Base-by-base conservation (phyloP, 2,888 invertebrate genomes). In the Slavum lentiscoides region DNA sequence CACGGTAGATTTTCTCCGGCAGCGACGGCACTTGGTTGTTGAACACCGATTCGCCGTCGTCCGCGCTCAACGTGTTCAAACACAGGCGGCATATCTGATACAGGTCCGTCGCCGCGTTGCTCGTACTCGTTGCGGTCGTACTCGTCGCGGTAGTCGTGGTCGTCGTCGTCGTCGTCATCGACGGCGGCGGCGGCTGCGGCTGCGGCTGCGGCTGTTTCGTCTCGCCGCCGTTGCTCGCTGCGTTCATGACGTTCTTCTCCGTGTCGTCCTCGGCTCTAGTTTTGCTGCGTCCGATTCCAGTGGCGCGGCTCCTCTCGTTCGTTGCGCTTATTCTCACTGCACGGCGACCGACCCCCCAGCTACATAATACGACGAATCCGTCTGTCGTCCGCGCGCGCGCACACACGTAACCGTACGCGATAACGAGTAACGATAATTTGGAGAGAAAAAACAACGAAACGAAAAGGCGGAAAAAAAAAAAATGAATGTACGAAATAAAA, bases 1-100 rank as follows among this genome's bases (percentile, higher is more conserved):
- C 80, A 43, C 80, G 80, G 55, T 80, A 80, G 43, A 80, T 80
- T 64, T 80, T 80, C 43, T 80, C 80, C 23, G 80, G 72, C 72
- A 80, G 15, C 70, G 80, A 80, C 6, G 80, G 80, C 70, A 80
- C 80, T 23, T 80, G 80, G 55, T 80, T 80, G 64, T 80, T 80
- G 58, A 80, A 80, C 21, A 80, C 80, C 17, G 80, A 80, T 72
- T 80, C 80, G 64, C 80, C 80, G 9, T 80, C 80, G 58, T 80
- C 80, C 30, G 23, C 58, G 21, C 23, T 70, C n/a, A 80, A 58
- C 30, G 80, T 80, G 64, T 30, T 80, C 30, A 80, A n/a, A 30
- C 80, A 80, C 17, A 80, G 72, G 58, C 80, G 80, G 66, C 80
- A 80, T 43, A 80, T 43, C 55, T 80, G 80, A 72, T 80, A 80